These are phyloP conservation scores for Oegoconia quadripuncta DNA, from an alignment of 2,888 invertebrate genomes.

Conservation along the genomic window DNA sequence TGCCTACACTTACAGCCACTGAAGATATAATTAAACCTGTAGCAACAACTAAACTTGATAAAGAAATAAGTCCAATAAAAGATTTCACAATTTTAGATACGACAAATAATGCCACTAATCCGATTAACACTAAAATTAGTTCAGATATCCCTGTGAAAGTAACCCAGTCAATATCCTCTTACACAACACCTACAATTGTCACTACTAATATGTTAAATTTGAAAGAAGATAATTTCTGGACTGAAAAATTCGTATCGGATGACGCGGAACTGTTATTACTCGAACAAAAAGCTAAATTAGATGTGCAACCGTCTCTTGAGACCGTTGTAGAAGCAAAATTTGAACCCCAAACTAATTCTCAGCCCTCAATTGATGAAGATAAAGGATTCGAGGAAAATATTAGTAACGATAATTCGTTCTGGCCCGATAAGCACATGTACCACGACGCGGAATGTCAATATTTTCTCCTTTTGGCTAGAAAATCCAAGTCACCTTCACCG, in stretches of 20 bases:
- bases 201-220: constrained; percentile 56
- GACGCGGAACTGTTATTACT: constrained; percentile 75
- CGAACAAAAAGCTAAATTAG: constrained; percentile 35
- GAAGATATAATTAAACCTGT: not conserved
- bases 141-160: constrained; percentile 10
- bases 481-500: constrained; percentile 46
- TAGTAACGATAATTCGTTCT: constrained; percentile 74
- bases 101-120: not conserved
- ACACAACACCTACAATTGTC: constrained; percentile 33
- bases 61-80: not conserved
- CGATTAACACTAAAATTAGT: constrained; percentile 8
- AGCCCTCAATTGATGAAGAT: constrained; percentile 15
- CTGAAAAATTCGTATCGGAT: constrained; percentile 75
- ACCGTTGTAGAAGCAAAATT: constrained; percentile 20
- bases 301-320: constrained; percentile 17
- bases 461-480: constrained; percentile 74
- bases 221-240: constrained; percentile 79
- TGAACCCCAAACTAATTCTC: constrained; percentile 13
- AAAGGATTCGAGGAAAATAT: constrained; percentile 49
- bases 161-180: constrained; percentile 32
- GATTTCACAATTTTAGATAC: not conserved
- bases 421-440: constrained; percentile 80
- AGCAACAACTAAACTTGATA: constrained; percentile 1
- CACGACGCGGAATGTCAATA: constrained; percentile 83
- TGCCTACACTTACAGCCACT: not conserved